Evolutionary conservation across 2,113 vertebrate species (phyloP), one percentile per base, ranked within the genome.

Genomic region (Gobius niger): DNA sequence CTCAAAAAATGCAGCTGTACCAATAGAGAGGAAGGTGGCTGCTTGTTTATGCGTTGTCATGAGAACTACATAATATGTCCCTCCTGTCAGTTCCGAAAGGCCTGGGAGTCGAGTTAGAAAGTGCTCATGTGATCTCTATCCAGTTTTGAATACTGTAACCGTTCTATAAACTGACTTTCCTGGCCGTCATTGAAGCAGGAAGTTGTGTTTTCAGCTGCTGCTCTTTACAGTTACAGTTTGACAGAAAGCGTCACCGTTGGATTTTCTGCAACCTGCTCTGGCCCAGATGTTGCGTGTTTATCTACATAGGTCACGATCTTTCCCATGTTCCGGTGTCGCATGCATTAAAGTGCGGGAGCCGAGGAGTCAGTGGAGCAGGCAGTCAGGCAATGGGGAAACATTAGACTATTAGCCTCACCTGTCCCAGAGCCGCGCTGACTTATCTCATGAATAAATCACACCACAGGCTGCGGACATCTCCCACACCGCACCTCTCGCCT

Each of bases 381-480:
- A 82, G 82, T 78, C 82, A 80, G 78, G 78, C 85, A 66, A 81
- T 70, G 44, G 76, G 80, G 82, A 73, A 88, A 88, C 86, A 83
- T 86, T 87, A 89, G 83, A 89, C 82, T 74, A 79, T 85, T 75
- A 83, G 72, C 75, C 78, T 89, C 85, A 89, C 90, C 86, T 90
- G 80, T 78, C 86, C 87, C 85, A 81, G 82, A 83, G 83, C 80
- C 68, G 77, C 24, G 66, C 83, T 86, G 82, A 87, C 87, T 89
- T 88, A 85, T 87, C 85, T 86, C 82, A 85, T 90, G 80, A 89
- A 90, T 90, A 90, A 90, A 91, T 90, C 86, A 85, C 80, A 59
- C 64, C 44, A 71, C 78, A 59, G 85, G 82, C 79, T 87, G 80
- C 49, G 53, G 67, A 79, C 81, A 51, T 63, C 78, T 84, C 81